Percentiles rank a stretch among this genome's conserved stretches.
Evolutionary conservation across 2,113 vertebrate genomes (phyloP).

Genomic region (Morone chrysops): DNA sequence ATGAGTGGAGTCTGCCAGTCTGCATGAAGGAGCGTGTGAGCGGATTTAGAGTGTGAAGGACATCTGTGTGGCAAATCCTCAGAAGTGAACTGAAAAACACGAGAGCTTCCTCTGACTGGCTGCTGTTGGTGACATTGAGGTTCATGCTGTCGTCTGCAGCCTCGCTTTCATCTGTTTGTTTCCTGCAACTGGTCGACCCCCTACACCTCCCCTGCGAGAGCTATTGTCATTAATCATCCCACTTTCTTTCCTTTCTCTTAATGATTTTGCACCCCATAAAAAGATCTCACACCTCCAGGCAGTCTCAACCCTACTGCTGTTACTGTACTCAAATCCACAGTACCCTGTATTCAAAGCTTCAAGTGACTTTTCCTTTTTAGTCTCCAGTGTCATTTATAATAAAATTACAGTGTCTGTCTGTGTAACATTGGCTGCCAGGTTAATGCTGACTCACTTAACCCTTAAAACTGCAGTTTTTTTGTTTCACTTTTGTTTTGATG

Average conservation of each 20-base stretch:
- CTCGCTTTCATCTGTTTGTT: conserved; percentile 60
- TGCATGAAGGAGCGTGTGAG: not conserved
- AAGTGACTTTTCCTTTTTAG: conserved; percentile 14
- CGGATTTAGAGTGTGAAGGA: conserved; percentile 28
- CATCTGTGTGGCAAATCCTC: conserved; percentile 25
- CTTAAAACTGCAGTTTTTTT: not conserved
- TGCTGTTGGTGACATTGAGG: not conserved
- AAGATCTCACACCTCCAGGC: conserved; percentile 10
- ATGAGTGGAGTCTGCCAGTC: conserved; percentile 28
- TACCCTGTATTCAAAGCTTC: not conserved
- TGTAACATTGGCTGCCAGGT: not conserved
- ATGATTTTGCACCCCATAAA: conserved; percentile 12
- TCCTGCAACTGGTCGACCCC: conserved; percentile 31
- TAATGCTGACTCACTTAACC: conserved; percentile 5
- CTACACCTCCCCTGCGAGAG: not conserved
- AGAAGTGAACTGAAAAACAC: conserved; percentile 7
- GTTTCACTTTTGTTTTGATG: conserved; percentile 3
- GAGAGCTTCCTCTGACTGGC: conserved; percentile 7
- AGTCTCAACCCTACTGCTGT: not conserved
- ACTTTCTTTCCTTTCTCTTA: conserved; percentile 28
- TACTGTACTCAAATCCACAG: conserved; percentile 2
- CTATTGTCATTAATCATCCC: conserved; percentile 55
- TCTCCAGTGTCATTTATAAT: not conserved
- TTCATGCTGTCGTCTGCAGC: conserved; percentile 15
- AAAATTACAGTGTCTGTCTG: conserved; percentile 9